Percentiles rank a stretch among this genome's conserved stretches.
Evolutionary conservation across 2,888 invertebrate species (phyloP).

Genomic region (Lomographa bimaculata): DNA sequence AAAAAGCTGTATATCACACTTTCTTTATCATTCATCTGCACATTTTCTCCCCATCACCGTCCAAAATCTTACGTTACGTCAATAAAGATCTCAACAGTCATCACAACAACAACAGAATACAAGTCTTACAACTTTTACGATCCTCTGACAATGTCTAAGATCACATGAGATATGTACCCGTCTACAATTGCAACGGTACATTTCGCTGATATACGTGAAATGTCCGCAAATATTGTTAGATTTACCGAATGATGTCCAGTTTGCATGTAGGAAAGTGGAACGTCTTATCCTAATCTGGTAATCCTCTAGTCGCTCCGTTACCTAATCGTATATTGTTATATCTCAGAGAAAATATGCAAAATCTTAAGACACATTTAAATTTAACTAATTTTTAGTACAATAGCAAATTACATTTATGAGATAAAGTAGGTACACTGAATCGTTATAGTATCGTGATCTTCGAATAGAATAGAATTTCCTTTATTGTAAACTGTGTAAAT

Average conservation of each 20-base stretch:
- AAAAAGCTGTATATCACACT: no score
- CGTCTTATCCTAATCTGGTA: constrained; percentile 27
- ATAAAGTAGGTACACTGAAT: background rate
- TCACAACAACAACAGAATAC: constrained; percentile 13
- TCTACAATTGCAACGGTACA: constrained; percentile 32
- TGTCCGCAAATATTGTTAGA: constrained; percentile 45
- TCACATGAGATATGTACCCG: constrained; percentile 21
- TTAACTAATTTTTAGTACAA: no score
- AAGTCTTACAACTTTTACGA: constrained; percentile 20
- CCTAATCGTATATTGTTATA: constrained; percentile 18
- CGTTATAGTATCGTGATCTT: background rate
- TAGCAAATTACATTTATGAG: constrained; percentile 2
- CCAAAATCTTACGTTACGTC: constrained; percentile 4
- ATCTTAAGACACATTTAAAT: constrained; percentile 2
- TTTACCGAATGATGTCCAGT: constrained; percentile 32
- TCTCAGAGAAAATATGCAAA: constrained; percentile 12
- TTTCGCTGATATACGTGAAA: constrained; percentile 33
- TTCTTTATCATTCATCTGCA: no score
- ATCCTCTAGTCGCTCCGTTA: constrained; percentile 28
- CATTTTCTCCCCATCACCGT: background rate
- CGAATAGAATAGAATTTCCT: no score
- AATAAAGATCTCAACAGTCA: constrained; percentile 13
- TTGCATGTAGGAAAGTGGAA: constrained; percentile 28
- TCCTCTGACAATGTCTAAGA: constrained; percentile 14
- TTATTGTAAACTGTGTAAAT: no score